Evolutionary conservation across 2,113 vertebrate genomes (phyloP).

Genomic region (Oplegnathus fasciatus): DNA sequence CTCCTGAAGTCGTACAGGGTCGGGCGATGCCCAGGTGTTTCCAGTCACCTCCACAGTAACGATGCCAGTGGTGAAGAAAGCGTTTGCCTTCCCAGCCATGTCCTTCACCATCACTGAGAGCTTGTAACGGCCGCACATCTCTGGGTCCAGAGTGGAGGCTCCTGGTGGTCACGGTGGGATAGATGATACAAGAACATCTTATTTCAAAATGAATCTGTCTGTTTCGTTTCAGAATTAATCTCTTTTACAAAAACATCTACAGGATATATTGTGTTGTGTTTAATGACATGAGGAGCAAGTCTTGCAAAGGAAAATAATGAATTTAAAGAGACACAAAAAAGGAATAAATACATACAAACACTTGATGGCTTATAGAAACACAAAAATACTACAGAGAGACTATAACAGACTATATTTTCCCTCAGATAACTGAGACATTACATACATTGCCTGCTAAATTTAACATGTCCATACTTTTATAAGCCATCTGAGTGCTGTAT

Average conservation of each 20-base stretch:
- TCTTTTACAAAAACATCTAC: not conserved
- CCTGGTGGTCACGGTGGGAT: conserved; percentile 72
- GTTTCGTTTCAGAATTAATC: not conserved
- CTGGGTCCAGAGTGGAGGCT: conserved; percentile 80
- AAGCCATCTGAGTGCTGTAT: conserved; percentile 3
- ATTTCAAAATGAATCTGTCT: not conserved
- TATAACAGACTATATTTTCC: not conserved
- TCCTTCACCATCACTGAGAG: conserved; percentile 88
- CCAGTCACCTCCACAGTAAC: conserved; percentile 83
- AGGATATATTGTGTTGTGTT: not conserved
- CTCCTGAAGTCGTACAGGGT: conserved; percentile 85
- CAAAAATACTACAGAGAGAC: not conserved
- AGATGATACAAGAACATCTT: not conserved
- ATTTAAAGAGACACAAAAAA: not conserved
- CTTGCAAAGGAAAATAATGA: not conserved
- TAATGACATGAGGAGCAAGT: not conserved
- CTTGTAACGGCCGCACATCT: conserved; percentile 84
- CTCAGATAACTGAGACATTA: not conserved
- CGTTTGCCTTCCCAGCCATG: conserved; percentile 84
- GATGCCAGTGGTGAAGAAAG: conserved; percentile 84
- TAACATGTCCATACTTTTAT: not conserved
- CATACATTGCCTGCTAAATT: not conserved
- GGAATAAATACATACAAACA: not conserved
- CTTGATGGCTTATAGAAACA: not conserved
- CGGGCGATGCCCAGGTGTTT: conserved; percentile 85